Conservation (phyloP, 2,888 invertebrate species). For the Geotrupes spiniger region DNA sequence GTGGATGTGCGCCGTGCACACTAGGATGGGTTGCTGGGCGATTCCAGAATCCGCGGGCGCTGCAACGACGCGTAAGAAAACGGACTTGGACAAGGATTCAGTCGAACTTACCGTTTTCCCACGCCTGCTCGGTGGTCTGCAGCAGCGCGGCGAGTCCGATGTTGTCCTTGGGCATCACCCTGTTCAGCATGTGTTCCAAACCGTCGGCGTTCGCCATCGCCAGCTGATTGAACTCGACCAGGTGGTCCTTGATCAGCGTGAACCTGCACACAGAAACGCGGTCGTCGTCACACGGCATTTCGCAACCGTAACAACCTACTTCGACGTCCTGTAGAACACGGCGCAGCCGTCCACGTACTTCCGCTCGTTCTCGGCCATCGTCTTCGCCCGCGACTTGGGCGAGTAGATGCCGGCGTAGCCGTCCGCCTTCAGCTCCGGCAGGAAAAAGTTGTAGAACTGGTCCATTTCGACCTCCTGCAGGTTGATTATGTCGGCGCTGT, state of each 20-base stretch:
- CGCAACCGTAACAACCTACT: constrained; percentile 59
- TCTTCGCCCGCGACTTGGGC: constrained; percentile 96
- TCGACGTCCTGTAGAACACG: constrained; percentile 92
- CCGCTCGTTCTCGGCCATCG: constrained; percentile 94
- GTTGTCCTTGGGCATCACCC: constrained; percentile 99
- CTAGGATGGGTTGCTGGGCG: constrained; percentile 82
- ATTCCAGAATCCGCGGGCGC: constrained; percentile 70
- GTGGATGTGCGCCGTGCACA: constrained; percentile 98
- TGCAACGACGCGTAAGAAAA: constrained; percentile 23
- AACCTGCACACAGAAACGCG: constrained; percentile 63
- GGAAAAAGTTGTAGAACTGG: constrained; percentile 95
- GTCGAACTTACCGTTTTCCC: constrained; percentile 74
- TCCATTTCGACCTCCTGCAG: constrained; percentile 98
- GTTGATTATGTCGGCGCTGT: constrained; percentile 96
- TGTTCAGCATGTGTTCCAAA: constrained; percentile 96
- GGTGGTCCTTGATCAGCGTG: constrained; percentile 88
- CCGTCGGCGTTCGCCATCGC: constrained; percentile 99
- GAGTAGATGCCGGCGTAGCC: constrained; percentile 96
- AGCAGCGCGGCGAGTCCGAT: constrained; percentile 94
- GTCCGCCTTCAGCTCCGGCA: constrained; percentile 88
- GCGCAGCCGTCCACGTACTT: constrained; percentile 99
- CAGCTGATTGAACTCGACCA: constrained; percentile 97
- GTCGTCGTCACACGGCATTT: background rate
- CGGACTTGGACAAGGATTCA: background rate
- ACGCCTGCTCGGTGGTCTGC: constrained; percentile 91